Percentiles rank a stretch among this genome's conserved stretches.
Evolutionary conservation across 2,113 vertebrate species (phyloP).

Genomic region (Vicugna pacos): DNA sequence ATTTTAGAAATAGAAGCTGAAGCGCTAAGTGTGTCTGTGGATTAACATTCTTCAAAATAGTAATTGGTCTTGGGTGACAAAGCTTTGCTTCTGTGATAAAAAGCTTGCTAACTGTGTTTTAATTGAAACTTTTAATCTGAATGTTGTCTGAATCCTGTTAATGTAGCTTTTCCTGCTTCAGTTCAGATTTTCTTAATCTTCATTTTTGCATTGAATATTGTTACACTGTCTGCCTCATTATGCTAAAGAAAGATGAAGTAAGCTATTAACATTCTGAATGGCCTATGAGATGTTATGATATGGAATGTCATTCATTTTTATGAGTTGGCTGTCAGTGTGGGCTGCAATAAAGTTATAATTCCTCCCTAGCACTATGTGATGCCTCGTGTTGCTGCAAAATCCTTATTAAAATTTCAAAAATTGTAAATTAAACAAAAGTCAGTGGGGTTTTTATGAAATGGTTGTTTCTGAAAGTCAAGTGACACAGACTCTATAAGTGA

Average conservation of each 20-base stretch:
- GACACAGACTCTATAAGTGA: conserved; percentile 23
- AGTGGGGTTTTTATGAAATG: conserved; percentile 84
- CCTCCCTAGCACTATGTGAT: conserved; percentile 85
- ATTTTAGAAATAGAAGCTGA: conserved; percentile 71
- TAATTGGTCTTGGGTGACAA: conserved; percentile 79
- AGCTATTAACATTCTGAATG: conserved; percentile 90
- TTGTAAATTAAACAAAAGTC: conserved; percentile 89
- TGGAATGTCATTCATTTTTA: conserved; percentile 92
- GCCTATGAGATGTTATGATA: conserved; percentile 89
- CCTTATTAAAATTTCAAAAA: conserved; percentile 89
- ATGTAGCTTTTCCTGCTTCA: conserved; percentile 84
- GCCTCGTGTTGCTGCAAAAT: conserved; percentile 83
- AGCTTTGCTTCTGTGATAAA: conserved; percentile 81
- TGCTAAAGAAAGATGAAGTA: conserved; percentile 89
- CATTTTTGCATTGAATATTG: conserved; percentile 88
- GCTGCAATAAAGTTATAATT: conserved; percentile 89
- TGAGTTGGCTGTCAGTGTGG: conserved; percentile 88
- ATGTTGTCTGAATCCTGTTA: conserved; percentile 85
- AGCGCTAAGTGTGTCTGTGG: conserved; percentile 70
- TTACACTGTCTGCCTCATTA: conserved; percentile 88
- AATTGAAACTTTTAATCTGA: conserved; percentile 90
- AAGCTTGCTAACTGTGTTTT: conserved; percentile 84
- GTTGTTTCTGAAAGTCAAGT: conserved; percentile 80
- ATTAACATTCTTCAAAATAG: conserved; percentile 72
- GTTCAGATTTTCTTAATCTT: conserved; percentile 89